Conservation (phyloP, 2,113 vertebrate species). For the Ammodramus savannarum region DNA sequence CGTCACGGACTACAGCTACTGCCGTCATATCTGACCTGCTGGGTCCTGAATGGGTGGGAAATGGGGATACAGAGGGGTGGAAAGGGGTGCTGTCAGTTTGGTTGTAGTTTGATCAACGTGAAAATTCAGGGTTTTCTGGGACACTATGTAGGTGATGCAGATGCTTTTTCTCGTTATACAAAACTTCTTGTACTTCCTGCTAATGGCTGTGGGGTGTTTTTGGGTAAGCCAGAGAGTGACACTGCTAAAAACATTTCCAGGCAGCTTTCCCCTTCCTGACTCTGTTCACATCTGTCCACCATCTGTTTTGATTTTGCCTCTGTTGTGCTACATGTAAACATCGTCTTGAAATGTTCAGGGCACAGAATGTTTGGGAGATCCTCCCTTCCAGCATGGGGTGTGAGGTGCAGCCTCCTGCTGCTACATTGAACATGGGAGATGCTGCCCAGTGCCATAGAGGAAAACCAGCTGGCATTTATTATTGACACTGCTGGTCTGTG, state of each 20-base stretch:
- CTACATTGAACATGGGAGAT: background rate
- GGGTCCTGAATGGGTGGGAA: background rate
- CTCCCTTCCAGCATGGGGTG: background rate
- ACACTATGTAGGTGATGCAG: background rate
- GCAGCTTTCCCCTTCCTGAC: background rate
- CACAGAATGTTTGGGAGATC: background rate
- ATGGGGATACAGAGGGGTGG: background rate
- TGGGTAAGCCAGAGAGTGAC: background rate
- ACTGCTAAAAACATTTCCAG: background rate
- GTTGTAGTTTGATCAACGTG: background rate
- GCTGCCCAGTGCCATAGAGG: background rate
- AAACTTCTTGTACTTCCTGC: background rate
- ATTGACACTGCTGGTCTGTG: fast-evolving
- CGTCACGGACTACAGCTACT: fast-evolving
- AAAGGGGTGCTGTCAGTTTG: background rate
- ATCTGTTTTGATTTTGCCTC: slow-evolving; percentile 7
- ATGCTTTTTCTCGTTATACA: background rate
- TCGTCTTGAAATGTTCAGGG: background rate
- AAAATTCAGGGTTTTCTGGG: background rate
- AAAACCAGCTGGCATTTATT: background rate
- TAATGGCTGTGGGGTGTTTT: background rate
- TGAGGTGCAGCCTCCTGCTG: background rate
- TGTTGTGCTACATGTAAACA: background rate
- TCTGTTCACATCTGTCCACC: background rate
- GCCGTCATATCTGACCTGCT: background rate